Base-by-base conservation (phyloP, 2,888 invertebrate genomes). In the Eristalis pertinax region DNA sequence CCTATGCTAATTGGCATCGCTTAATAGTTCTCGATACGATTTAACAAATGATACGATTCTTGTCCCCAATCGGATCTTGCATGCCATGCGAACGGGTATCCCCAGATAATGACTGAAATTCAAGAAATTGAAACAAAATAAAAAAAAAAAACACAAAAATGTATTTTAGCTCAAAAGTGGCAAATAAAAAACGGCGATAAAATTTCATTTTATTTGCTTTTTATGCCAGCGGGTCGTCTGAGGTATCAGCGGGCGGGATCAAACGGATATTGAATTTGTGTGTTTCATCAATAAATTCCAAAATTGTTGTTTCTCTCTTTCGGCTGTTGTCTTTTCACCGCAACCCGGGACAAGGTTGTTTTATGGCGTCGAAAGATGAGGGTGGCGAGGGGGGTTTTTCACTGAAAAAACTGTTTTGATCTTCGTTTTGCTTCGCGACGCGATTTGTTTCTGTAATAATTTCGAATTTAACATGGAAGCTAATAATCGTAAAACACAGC, bases 1-100 rank as follows among this genome's bases (percentile, higher is more conserved):
- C 69, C 50, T 70, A 86, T 83, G 78, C 78, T 74, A 82, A 82
- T 82, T 86, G 62, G 65, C 56, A 74, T 82, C 77, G 56, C 76
- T 85, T 77, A 68, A 80, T 80, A 72, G 78, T 64, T 70, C 64
- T 56, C n/a, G 5, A 64, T 75, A 79, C 24, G 70, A 72, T 69
- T 75, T 65, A 75, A 70, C 70, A 70, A 84, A 79, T 56, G 60
- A 58, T 78, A 78, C 67, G 50, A 63, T 63, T 64, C n/a, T 24
- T 78, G 68, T 63, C 69, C 58, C 43, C 60, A 11, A 11, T 43
- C 38, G 10, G 38, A 29, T 41, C 67, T 32, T 58, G 38, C 15
- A 26, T 19, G 43, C n/a, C n/a, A 1, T n/a, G 43, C 50, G 8
- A 7, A 50, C 8, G 19, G 8, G 50, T 19, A 8, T 56, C 8